Evolutionary conservation across 2,888 invertebrate species (phyloP), one percentile per base, ranked within the genome.

Genomic region (Napeogenes sylphis): DNA sequence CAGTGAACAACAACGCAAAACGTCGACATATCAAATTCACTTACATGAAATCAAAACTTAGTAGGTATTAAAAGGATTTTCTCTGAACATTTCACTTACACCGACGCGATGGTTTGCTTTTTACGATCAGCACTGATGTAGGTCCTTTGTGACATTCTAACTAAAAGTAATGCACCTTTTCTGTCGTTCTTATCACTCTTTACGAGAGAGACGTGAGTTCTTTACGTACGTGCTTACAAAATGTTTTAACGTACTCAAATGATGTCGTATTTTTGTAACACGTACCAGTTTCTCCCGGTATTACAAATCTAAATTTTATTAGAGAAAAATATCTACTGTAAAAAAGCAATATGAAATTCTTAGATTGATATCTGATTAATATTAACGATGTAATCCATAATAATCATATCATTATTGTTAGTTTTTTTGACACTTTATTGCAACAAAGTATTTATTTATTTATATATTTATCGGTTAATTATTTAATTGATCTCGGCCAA

Each of bases 131-230:
- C 64, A 54, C 56, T 55, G 65, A 63, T 59, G 56, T 35, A 6
- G 58, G 66, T 59, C 56, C 59, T 64, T 63, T 66, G 66, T 67
- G 64, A 65, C 63, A 47, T 64, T 45, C 65, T 87, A 86, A 87
- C 79, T 78, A 80, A 81, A 85, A 87, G 76, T 80, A 84, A 87
- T 81, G 85, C 76, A 79, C 82, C 76, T 77, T 82, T 82, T 81
- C 78, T 84, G 86, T 84, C 77, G 67, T 61, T 70, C 78, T 81
- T 79, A 85, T 83, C 80, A 81, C 77, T 77, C 74, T 86, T 87
- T 87, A 87, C 83, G 82, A 72, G 67, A 62, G 68, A 73, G 66
- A 84, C 85, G 86, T 85, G 84, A 70, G 71, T 59, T 56, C 61
- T 63, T 66, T 47, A 66, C 63, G 67, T 65, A 65, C 67, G 63